phyloP scores from a whole-genome alignment of 2,888 invertebrate species.

The Drosophila peninsularis region DNA sequence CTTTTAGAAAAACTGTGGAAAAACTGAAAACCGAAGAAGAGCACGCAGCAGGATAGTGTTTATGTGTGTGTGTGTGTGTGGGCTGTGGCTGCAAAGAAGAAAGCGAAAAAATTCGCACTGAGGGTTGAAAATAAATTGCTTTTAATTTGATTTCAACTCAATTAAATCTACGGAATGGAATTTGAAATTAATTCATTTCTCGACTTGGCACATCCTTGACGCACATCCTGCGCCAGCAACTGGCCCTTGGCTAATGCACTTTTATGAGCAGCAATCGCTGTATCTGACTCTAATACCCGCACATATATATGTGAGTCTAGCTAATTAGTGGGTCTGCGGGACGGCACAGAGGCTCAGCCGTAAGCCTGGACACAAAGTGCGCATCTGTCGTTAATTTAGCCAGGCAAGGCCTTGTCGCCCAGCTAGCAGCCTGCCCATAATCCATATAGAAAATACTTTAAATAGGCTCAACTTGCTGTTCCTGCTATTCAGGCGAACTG shows the following conservation, averaged over 20 bases:
- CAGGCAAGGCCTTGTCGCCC: slow-evolving; percentile 18
- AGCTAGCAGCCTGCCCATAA: background rate
- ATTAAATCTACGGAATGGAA: slow-evolving; percentile 84
- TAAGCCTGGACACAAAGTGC: slow-evolving; percentile 20
- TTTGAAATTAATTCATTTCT: slow-evolving; percentile 82
- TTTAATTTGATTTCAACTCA: slow-evolving; percentile 85
- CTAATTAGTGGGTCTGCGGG: slow-evolving; percentile 47
- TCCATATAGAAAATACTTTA: background rate
- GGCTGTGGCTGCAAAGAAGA: slow-evolving; percentile 34
- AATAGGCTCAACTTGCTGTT: background rate
- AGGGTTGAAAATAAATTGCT: slow-evolving; percentile 84
- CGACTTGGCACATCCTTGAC: slow-evolving; percentile 43
- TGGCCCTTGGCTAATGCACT: slow-evolving; percentile 29
- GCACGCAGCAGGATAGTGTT: slow-evolving; percentile 31
- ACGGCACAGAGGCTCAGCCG: background rate
- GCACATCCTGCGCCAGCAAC: slow-evolving; percentile 18
- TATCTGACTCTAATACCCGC: background rate
- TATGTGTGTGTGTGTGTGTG: slow-evolving; percentile 38
- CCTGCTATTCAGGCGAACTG: no score
- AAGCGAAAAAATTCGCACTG: slow-evolving; percentile 71
- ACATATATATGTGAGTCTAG: slow-evolving; percentile 8
- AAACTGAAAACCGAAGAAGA: slow-evolving; percentile 52
- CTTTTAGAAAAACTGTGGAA: slow-evolving; percentile 68
- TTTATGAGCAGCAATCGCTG: slow-evolving; percentile 26
- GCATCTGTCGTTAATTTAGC: slow-evolving; percentile 43